These are phyloP conservation scores for Agriotes lineatus DNA, from an alignment of 2,888 invertebrate species.

Conservation along the genomic window DNA sequence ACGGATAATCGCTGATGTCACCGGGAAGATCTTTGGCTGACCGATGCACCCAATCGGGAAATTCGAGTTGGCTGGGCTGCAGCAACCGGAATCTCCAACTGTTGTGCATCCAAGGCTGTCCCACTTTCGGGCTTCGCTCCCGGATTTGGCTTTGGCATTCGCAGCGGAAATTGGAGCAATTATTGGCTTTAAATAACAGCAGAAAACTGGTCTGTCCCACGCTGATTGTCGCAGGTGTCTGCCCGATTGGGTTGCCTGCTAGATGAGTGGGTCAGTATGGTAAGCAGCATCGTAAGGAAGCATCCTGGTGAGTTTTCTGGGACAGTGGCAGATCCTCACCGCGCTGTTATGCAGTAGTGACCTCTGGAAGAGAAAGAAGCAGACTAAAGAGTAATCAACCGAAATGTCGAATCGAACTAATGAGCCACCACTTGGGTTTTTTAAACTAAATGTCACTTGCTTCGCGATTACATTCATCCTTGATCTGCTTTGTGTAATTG, in stretches of 20 bases:
- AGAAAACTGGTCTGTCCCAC: neutral
- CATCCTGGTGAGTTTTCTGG: neutral
- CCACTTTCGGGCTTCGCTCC: conserved; percentile 7
- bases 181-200: neutral
- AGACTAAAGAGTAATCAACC: no score
- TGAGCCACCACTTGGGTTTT: no score
- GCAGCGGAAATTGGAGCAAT: no score
- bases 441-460: no score
- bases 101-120: conserved; percentile 23
- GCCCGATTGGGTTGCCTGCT: no score
- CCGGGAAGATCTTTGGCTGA: no score
- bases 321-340: neutral
- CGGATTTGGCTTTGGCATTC: conserved; percentile 1
- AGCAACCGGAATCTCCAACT: conserved; percentile 21
- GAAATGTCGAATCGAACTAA: no score
- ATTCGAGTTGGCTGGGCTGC: no score
- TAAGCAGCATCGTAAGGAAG: neutral
- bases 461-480: no score
- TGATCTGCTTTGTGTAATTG: no score
- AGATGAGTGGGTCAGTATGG: neutral
- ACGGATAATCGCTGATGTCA: no score
- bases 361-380: neutral
- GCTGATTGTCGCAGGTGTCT: neutral
- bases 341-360: neutral
- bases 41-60: no score